These are phyloP conservation scores for Lordiphosa fenestrarum DNA, from an alignment of 2,888 invertebrate species.

Conservation along the genomic window DNA sequence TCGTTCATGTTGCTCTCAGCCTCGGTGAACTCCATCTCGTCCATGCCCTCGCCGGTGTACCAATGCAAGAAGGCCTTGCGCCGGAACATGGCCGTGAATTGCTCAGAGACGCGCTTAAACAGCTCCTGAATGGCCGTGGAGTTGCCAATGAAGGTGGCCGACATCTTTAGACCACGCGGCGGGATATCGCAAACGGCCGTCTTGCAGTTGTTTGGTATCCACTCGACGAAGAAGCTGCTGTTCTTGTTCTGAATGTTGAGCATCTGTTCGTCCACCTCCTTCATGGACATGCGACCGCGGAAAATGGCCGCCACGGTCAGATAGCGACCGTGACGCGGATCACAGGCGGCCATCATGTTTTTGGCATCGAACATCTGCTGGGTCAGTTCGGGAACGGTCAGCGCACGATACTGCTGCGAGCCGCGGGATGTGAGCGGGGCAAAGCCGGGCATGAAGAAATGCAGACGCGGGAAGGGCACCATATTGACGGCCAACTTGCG, in stretches of 20 bases:
- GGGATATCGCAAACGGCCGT: slow-evolving; percentile 97
- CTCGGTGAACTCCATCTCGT: slow-evolving; percentile 98
- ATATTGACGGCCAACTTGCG: slow-evolving; percentile 96
- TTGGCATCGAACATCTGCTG: slow-evolving; percentile 97
- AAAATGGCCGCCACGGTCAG: slow-evolving; percentile 95
- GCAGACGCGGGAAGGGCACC: slow-evolving; percentile 98
- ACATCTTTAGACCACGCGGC: slow-evolving; percentile 93
- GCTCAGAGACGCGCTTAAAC: slow-evolving; percentile 94
- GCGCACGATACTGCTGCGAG: slow-evolving; percentile 93
- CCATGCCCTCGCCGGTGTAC: slow-evolving; percentile 98
- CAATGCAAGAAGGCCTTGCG: slow-evolving; percentile 98
- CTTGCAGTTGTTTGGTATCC: slow-evolving; percentile 98
- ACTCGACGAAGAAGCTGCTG: slow-evolving; percentile 92
- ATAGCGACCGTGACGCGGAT: slow-evolving; percentile 95
- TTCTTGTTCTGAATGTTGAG: slow-evolving; percentile 97
- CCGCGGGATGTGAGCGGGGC: slow-evolving; percentile 95
- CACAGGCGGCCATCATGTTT: slow-evolving; percentile 98
- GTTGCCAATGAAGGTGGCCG: slow-evolving; percentile 96
- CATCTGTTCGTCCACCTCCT: slow-evolving; percentile 95
- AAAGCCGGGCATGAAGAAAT: slow-evolving; percentile 98
- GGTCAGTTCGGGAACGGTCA: slow-evolving; percentile 95
- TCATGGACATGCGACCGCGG: slow-evolving; percentile 96
- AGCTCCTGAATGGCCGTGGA: slow-evolving; percentile 95
- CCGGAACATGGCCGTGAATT: slow-evolving; percentile 97
- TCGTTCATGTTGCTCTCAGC: slow-evolving; percentile 98